phyloP scores from a whole-genome alignment of 1,140 invertebrate genomes.

The Drosophila subpulchrella region DNA sequence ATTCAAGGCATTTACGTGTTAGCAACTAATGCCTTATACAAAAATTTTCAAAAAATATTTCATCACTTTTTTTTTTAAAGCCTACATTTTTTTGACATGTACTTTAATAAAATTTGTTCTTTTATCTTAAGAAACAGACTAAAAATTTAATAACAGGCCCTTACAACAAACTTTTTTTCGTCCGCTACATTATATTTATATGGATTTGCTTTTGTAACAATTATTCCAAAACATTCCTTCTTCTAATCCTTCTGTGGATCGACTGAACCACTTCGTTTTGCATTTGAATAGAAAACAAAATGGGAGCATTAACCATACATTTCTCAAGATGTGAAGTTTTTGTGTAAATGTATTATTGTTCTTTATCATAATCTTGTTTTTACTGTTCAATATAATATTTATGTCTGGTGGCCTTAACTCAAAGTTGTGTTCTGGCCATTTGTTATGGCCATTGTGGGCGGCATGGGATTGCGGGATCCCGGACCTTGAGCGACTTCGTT shows the following conservation, averaged over 20 bases:
- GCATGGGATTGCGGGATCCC: background rate
- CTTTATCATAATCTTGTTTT: background rate
- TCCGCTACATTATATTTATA: too few relatives aligned
- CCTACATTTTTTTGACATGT: too few relatives aligned
- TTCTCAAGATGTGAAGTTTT: background rate
- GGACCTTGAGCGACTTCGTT: conserved; percentile 48
- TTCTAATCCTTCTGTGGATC: background rate
- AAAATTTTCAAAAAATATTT: too few relatives aligned
- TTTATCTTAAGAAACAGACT: too few relatives aligned
- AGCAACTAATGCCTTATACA: background rate
- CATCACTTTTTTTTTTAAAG: too few relatives aligned
- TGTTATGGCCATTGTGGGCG: conserved; percentile 22
- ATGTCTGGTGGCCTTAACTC: conserved; percentile 4
- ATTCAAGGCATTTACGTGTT: background rate
- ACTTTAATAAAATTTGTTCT: too few relatives aligned
- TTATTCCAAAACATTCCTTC: too few relatives aligned
- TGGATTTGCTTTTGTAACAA: too few relatives aligned
- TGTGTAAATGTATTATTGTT: background rate
- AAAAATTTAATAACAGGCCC: too few relatives aligned
- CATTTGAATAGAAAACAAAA: too few relatives aligned
- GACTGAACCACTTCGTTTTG: background rate
- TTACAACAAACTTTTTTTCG: too few relatives aligned
- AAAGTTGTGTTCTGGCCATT: conserved; percentile 6
- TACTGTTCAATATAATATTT: background rate
- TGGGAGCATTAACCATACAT: background rate